A percentile compares a stretch with the other conserved stretches of the same genome.
phyloP scores from a whole-genome alignment of 2,797 vertebrate species.

The Galago senegalensis region DNA sequence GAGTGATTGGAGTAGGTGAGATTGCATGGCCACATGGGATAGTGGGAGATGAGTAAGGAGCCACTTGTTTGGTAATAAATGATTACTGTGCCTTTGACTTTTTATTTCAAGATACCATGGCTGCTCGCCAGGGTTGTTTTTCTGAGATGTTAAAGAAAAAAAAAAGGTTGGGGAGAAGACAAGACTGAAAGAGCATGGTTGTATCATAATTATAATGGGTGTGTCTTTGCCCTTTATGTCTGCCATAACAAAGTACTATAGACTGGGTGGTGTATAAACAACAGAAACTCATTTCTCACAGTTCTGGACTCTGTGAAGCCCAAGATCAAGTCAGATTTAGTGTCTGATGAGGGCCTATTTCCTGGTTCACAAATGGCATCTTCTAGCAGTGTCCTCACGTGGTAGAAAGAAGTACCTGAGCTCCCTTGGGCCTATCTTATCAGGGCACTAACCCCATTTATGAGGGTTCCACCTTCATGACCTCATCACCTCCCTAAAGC shows the following conservation, averaged over 20 bases:
- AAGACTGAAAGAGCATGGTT: neutral
- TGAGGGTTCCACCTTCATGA: too few species aligned
- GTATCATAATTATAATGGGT: neutral
- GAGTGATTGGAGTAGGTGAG: neutral
- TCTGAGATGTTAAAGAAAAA: neutral
- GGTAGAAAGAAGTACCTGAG: too few species aligned
- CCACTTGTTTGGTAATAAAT: fast-evolving
- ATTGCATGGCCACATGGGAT: fast-evolving
- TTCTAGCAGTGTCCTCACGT: neutral
- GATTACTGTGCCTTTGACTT: neutral
- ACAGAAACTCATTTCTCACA: neutral
- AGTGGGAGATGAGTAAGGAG: too few species aligned
- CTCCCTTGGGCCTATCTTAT: neutral
- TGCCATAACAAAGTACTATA: neutral
- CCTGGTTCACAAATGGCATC: neutral
- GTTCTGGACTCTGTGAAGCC: neutral
- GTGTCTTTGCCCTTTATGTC: neutral
- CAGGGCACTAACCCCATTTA: neutral
- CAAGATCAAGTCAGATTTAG: neutral
- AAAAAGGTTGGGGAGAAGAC: neutral
- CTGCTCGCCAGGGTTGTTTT: constrained; percentile 7
- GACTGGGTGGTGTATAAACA: neutral
- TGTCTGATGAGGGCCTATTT: neutral
- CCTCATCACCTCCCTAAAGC: neutral
- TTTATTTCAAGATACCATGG: neutral